phyloP scores from a whole-genome alignment of 2,113 vertebrate genomes.

The Dromas ardeola region DNA sequence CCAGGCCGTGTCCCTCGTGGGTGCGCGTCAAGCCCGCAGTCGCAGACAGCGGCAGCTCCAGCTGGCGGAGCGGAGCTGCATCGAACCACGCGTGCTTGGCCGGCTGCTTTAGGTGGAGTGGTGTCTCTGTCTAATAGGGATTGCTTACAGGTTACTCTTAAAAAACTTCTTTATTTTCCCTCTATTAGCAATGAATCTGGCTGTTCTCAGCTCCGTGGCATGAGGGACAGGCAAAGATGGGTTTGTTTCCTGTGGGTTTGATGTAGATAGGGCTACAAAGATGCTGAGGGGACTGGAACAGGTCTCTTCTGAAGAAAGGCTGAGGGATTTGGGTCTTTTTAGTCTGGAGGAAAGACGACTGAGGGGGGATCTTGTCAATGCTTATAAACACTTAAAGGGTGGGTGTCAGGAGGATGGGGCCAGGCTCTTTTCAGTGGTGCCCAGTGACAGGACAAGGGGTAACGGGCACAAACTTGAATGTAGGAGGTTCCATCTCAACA shows the following conservation, averaged over 20 bases:
- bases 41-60: background rate
- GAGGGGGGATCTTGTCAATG: too few species aligned
- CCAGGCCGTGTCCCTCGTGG: background rate
- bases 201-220: background rate
- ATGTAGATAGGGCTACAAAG: too few species aligned
- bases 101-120: background rate
- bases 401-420: too few species aligned
- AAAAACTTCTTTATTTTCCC: background rate
- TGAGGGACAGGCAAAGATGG: background rate
- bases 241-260: background rate
- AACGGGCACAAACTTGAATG: too few species aligned
- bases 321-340: too few species aligned
- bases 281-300: too few species aligned
- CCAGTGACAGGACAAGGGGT: too few species aligned
- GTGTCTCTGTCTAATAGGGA: background rate
- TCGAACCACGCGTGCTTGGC: rapidly evolving
- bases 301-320: too few species aligned
- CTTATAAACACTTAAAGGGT: too few species aligned
- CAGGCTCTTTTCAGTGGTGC: too few species aligned
- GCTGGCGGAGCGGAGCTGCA: background rate
- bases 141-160: background rate
- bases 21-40: background rate
- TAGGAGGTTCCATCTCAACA: too few species aligned
- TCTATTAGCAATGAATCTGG: background rate
- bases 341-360: too few species aligned